Conservation (phyloP, 2,797 vertebrate species). For the Enteromius mattozi region DNA sequence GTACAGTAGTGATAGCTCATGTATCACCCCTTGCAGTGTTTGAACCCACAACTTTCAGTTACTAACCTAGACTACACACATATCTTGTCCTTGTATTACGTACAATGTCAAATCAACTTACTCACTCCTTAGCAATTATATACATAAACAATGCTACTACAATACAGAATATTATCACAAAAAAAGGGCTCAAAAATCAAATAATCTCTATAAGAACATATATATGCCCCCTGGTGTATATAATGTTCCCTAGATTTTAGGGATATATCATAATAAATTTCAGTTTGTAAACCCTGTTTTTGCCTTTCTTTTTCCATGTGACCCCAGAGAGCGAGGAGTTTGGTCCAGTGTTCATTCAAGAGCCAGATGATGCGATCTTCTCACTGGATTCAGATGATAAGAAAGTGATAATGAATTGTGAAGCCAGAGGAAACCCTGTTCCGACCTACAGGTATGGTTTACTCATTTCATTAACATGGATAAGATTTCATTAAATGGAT, state of each 20-base stretch:
- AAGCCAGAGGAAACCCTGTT: conserved; percentile 86
- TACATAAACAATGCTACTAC: background rate
- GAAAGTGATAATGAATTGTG: conserved; percentile 90
- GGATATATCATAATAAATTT: too few species aligned
- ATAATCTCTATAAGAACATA: too few species aligned
- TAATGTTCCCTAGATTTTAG: background rate
- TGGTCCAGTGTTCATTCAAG: conserved; percentile 90
- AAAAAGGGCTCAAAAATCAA: background rate
- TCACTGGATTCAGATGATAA: conserved; percentile 90
- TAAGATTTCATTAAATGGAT: conserved; percentile 44
- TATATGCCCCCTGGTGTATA: background rate
- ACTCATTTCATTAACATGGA: conserved; percentile 37
- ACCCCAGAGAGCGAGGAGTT: conserved; percentile 87
- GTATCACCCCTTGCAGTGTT: background rate
- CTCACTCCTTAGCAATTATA: background rate
- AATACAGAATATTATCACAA: background rate
- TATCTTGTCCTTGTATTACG: background rate
- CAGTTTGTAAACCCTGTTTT: background rate
- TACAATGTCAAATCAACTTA: background rate
- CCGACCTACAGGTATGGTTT: conserved; percentile 87
- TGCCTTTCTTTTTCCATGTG: conserved; percentile 2
- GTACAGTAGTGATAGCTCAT: conserved; percentile 18
- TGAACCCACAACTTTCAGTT: background rate
- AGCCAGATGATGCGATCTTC: conserved; percentile 89
- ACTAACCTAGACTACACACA: background rate